Base-by-base conservation (phyloP, 2,888 invertebrate genomes). In the Stegophylla sp. region DNA sequence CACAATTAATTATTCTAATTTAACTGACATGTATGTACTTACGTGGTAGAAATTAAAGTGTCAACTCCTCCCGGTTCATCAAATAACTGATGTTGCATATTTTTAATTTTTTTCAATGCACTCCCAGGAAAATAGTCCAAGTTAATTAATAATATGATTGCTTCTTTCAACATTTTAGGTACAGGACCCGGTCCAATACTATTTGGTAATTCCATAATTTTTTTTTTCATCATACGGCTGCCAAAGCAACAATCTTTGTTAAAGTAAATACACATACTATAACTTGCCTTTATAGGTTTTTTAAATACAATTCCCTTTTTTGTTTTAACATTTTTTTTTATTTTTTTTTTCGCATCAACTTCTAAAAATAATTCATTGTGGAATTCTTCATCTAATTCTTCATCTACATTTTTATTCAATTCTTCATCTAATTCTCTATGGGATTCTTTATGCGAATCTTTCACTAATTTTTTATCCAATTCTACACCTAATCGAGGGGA, bases 171-270 rank as follows among this genome's bases (percentile, higher is more conserved):
- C 23, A 71, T n/a, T 23, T 1, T n/a, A 13, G 34, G 51, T 23
- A 51, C 61, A 45, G 61, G 59, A 48, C 79, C 79, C 0, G 79
- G 79, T 23, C 79, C 79, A 79, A 79, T 71, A 61, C 17, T 13
- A 17, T 23, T 0, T 71, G 79, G 79, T 41, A 79, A 41, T 0
- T 20, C 2, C 0, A 2, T 1, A n/a, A 48, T 23, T 71, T 71
- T 63, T 1, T 26, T 69, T 23, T 3, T 61, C n/a, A 23, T 3
- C 13, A 61, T 1, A 34, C 61, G 43, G 34, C 5, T 41, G 23
- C 61, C 69, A 71, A 34, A 9, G 48, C 48, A 51, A 69, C 79
- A 79, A 23, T 34, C 3, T 74, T 74, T 74, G 45, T 74, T 74
- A 63, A 74, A 74, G 63, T 74, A 63, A 48, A 74, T 51, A 74